Evolutionary conservation across 2,113 vertebrate species (phyloP).

Genomic region (Agapornis roseicollis): DNA sequence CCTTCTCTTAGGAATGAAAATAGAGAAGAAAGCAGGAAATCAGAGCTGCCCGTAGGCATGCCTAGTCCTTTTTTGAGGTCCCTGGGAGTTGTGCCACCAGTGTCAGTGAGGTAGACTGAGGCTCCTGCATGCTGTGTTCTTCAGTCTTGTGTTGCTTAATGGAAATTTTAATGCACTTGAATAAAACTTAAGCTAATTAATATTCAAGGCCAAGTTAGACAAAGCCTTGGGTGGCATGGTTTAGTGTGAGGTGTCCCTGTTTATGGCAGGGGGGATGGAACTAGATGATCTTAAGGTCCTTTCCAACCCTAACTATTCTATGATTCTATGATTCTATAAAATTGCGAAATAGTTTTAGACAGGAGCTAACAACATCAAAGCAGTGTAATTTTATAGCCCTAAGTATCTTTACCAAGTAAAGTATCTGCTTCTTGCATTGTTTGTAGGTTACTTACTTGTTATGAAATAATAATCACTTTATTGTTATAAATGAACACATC

Average conservation of each 20-base stretch:
- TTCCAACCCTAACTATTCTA: too few species aligned
- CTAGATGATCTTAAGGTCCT: too few species aligned
- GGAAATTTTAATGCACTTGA: not conserved
- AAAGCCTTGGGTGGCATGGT: too few species aligned
- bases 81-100: not conserved
- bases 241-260: too few species aligned
- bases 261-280: too few species aligned
- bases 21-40: not conserved
- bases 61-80: not conserved
- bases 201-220: too few species aligned
- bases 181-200: constrained; percentile 5
- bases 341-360: not conserved
- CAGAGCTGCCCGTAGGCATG: not conserved
- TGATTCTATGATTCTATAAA: too few species aligned
- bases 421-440: not conserved
- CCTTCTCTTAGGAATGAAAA: not conserved
- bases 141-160: constrained; percentile 1
- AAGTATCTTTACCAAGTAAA: not conserved
- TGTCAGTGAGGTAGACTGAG: not conserved
- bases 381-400: not conserved
- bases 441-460: not conserved
- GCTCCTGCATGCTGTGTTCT: not conserved
- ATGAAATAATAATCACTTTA: not conserved
- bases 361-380: not conserved
- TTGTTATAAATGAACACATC: not conserved